Evolutionary conservation across 2,888 invertebrate species (phyloP).

Genomic region (Stenodema calcarata): DNA sequence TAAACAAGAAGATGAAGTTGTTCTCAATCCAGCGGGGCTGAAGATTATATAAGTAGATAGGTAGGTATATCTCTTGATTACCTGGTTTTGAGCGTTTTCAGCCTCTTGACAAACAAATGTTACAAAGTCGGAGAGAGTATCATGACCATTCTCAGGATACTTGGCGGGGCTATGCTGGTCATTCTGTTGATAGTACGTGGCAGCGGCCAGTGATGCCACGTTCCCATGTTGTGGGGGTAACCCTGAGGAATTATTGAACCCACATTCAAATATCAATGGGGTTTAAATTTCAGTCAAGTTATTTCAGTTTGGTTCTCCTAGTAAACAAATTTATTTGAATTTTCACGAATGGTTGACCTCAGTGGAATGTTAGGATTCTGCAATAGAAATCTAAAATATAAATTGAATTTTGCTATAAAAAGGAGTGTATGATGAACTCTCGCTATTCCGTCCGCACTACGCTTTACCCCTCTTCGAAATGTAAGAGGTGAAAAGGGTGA

Average conservation of each 20-base stretch:
- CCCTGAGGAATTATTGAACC: slow-evolving; percentile 33
- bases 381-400: too few relatives aligned
- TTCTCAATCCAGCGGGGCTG: background rate
- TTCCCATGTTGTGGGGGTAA: slow-evolving; percentile 65
- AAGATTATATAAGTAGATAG: background rate
- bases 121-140: slow-evolving; percentile 93
- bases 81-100: slow-evolving; percentile 78
- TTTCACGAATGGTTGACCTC: too few relatives aligned
- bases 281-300: background rate
- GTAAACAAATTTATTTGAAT: too few relatives aligned
- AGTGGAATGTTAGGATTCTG: too few relatives aligned
- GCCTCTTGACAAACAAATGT: slow-evolving; percentile 96
- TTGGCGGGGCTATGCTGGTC: slow-evolving; percentile 66
- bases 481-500: too few relatives aligned
- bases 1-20: too few relatives aligned
- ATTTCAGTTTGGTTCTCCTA: background rate
- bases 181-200: slow-evolving; percentile 69
- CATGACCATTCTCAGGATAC: slow-evolving; percentile 86
- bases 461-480: too few relatives aligned
- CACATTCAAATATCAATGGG: background rate
- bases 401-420: too few relatives aligned
- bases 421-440: too few relatives aligned
- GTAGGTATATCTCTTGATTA: slow-evolving; percentile 59
- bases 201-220: slow-evolving; percentile 64
- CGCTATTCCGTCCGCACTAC: too few relatives aligned